phyloP scores from a whole-genome alignment of 2,113 vertebrate genomes.

The Hippoglossus stenolepis region DNA sequence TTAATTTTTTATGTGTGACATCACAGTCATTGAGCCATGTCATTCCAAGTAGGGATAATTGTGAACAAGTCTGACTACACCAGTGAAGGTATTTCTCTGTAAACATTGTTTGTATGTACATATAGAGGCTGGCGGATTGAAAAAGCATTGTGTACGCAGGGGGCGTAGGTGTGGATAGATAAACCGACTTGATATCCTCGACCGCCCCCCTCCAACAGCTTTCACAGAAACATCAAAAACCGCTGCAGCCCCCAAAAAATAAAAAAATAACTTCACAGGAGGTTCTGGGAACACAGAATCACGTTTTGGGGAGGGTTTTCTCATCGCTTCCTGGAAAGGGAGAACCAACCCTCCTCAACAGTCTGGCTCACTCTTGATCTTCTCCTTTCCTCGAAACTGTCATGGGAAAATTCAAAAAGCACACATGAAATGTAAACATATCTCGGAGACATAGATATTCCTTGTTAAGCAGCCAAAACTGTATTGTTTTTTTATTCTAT shows the following conservation, averaged over 20 bases:
- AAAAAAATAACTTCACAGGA: conserved; percentile 54
- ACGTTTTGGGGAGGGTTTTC: conserved; percentile 57
- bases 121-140: conserved; percentile 77
- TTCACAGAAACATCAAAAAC: conserved; percentile 54
- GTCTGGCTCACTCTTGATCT: conserved; percentile 53
- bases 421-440: conserved; percentile 75
- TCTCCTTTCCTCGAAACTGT: conserved; percentile 61
- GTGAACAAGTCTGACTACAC: conserved; percentile 67
- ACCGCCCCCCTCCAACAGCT: conserved; percentile 40
- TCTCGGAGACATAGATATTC: conserved; percentile 77
- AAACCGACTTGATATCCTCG: conserved; percentile 42
- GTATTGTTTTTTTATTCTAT: conserved; percentile 78
- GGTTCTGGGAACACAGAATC: conserved; percentile 59
- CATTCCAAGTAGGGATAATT: conserved; percentile 63
- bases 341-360: conserved; percentile 41
- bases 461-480: conserved; percentile 82
- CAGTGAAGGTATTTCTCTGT: conserved; percentile 76
- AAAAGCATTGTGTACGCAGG: conserved; percentile 52
- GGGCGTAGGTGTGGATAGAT: conserved; percentile 54
- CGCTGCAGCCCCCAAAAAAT: conserved; percentile 36
- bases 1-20: conserved; percentile 47
- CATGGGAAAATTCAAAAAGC: conserved; percentile 68
- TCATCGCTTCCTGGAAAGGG: conserved; percentile 39
- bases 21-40: conserved; percentile 61
- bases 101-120: conserved; percentile 83